Base-by-base conservation (phyloP, 2,113 vertebrate species). In the Lutjanus erythropterus region DNA sequence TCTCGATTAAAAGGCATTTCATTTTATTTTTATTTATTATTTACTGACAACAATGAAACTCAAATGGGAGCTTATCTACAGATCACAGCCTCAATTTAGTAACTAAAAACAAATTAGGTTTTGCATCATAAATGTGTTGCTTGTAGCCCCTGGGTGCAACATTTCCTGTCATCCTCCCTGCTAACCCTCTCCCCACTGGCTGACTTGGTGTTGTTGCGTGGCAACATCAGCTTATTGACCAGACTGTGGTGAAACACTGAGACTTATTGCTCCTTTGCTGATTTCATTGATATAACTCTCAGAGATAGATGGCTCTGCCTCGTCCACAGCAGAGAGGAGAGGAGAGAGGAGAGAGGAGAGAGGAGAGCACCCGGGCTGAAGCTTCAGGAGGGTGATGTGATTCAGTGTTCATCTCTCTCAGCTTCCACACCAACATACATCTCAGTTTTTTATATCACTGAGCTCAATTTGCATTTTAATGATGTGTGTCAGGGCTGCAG, bases 391-490 rank as follows among this genome's bases (percentile, higher is more conserved):
- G 77, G 71, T n/a, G 76, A 59, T 60, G 71, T 86, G 89, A 87
- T 85, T 89, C 80, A 78, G 71, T 87, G 83, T 86, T 90, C 76
- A 69, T 80, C 71, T 92, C 62, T 52, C 56, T 47, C 37, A 16
- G 53, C 85, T 83, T 84, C 47, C 72, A 86, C 61, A 39, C 73
- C 19, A 21, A 77, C 87, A 89, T 81, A 88, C 62, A 92, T 90
- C 85, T 86, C 70, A 39, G 46, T 71, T 91, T 71, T 77, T 92
- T 81, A 88, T 82, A 83, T 86, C 92, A 78, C 90, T 72, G 87
- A 80, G 84, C 86, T 85, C 83, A 37, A 91, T 95, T 95, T 94
- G 94, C 94, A 93, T 93, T 86, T 91, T 92, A 95, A 94, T 41
- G 66, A 92, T 72, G 72, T 90, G 78, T 90, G 92, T 91, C 66